Percentiles rank a stretch among this genome's conserved stretches.
Evolutionary conservation across 2,113 vertebrate species (phyloP).

Genomic region (Mastomys coucha): DNA sequence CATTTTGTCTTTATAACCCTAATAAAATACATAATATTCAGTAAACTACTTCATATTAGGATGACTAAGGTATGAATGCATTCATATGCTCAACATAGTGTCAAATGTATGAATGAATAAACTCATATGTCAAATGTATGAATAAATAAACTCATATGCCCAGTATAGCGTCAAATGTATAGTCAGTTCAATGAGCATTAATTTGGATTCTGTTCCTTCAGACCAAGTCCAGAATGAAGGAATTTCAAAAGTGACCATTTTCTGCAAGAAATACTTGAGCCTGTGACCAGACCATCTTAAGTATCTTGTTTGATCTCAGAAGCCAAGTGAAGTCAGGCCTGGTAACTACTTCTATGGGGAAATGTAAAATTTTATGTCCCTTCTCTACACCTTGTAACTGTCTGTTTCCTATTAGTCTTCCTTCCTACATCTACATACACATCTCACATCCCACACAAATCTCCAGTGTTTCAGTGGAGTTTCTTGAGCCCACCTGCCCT

Average conservation of each 20-base stretch:
- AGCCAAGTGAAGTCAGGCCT: not conserved
- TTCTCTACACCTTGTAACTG: not conserved
- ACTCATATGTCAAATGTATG: not conserved
- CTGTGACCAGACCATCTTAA: not conserved
- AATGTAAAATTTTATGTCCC: slow-evolving; percentile 1
- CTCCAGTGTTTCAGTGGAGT: not conserved
- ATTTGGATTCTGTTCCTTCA: slow-evolving; percentile 1
- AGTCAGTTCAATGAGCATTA: not conserved
- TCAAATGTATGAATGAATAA: not conserved
- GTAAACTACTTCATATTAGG: not conserved
- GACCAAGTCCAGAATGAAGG: slow-evolving; percentile 34
- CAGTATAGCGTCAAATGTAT: not conserved
- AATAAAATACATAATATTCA: not conserved
- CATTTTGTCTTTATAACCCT: not conserved
- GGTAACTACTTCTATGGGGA: not conserved
- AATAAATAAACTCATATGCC: not conserved
- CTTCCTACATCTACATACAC: not conserved
- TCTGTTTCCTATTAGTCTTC: not conserved
- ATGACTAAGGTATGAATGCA: not conserved
- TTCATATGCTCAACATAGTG: not conserved
- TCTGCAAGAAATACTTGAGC: not conserved
- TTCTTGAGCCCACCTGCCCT: not conserved
- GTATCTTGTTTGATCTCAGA: not conserved
- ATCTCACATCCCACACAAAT: not conserved
- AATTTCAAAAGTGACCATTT: not conserved